Base-by-base conservation (phyloP, 2,888 invertebrate species). In the Theristus sp. region DNA sequence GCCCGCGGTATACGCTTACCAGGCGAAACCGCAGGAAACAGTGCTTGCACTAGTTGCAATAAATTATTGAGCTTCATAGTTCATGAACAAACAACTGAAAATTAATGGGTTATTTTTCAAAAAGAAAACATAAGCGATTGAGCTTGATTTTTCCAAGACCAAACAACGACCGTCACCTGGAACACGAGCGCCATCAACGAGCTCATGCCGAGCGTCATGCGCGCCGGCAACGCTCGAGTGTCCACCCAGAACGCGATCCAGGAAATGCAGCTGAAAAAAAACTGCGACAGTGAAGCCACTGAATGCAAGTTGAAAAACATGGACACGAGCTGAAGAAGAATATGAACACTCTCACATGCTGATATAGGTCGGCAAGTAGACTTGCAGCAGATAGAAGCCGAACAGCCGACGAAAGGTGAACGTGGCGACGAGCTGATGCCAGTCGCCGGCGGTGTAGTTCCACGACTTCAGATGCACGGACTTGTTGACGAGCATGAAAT, bases 161-260 rank as follows among this genome's bases (percentile, higher is more conserved):
- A 38, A 38, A 49, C 3, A 20, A 49, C 24, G 3, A 49, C 3
- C 10, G 6, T 1, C 2, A 56, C 56, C 56, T 56, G 56, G 26
- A 57, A 57, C 2, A 29, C 24, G 1, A 57, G 46, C 24, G 57
- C 58, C 58, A 58, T 47, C 24, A 58, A 24, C 2, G 49, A 25
- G 47, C 30, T 53, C 27, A 59, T 27, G 30, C 31, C 49, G 22
- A 58, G 29, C 26, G 58, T 47, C 24, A 49, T 57, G 24, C 57
- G 22, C 28, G 58, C 58, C 20, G 58, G 58, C 29, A 58, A 49
- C 2, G 49, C 47, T 2, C 49, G 47, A 3, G 46, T 49, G 29
- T 59, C 59, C 1, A 59, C 24, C 59, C 59, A 59, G 55, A 59
- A 59, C 24, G 59, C 53, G 26, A 59, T 59, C 53, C 53, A 59